phyloP scores from a whole-genome alignment of 2,113 vertebrate species.

The Python bivittatus region DNA sequence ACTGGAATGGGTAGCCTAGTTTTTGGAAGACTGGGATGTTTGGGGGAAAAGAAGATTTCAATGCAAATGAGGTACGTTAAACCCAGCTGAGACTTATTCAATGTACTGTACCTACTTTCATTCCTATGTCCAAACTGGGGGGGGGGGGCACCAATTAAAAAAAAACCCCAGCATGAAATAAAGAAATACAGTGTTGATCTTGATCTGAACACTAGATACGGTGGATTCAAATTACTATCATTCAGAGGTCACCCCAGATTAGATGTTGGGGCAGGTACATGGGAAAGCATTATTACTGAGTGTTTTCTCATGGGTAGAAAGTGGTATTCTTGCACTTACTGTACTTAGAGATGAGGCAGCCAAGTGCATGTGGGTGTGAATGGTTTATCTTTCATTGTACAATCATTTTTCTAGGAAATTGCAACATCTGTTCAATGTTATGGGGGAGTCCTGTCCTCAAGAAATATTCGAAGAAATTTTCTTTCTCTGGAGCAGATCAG shows the following conservation, averaged over 20 bases:
- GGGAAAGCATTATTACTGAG: not conserved
- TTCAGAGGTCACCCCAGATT: not conserved
- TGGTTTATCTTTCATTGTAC: not conserved
- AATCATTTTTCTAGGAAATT: not conserved
- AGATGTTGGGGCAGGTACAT: not conserved
- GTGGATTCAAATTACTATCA: not conserved
- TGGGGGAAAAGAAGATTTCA: not conserved
- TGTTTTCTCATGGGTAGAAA: not conserved
- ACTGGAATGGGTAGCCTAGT: not conserved
- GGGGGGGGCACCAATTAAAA: not conserved
- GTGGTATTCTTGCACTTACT: not conserved
- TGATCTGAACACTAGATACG: not conserved
- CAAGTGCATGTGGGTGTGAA: not conserved
- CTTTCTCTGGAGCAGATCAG: not conserved
- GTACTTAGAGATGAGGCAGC: not conserved
- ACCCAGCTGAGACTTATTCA: not conserved
- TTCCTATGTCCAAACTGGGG: not conserved
- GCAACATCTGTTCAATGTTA: not conserved
- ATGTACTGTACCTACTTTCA: not conserved
- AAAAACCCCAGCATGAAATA: not conserved
- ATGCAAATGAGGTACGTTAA: not conserved
- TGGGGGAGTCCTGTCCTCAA: not conserved
- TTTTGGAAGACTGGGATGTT: not conserved
- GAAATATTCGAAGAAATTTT: not conserved
- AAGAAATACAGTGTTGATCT: not conserved